Base-by-base conservation (phyloP, 2,113 vertebrate genomes). In the zebrafish (Danio rerio) region DNA sequence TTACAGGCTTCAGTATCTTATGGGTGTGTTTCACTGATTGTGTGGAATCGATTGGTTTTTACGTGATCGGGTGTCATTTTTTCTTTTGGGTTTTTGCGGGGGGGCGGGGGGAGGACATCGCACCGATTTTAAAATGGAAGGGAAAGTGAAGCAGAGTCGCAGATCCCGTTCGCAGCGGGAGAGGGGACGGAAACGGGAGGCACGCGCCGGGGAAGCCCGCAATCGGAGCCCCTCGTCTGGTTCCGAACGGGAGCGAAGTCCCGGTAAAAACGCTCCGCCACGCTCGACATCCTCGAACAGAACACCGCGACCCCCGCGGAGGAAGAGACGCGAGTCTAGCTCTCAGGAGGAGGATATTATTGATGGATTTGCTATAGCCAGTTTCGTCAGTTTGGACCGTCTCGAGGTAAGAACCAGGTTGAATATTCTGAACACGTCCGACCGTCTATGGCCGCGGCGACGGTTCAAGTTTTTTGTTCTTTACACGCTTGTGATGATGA, bases 271-370 rank as follows among this genome's bases (percentile, higher is more conserved):
- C 61, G 61, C 77, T 9, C 58, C 47, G 42, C 75, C 89, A 95
- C 94, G 89, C 95, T 62, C 79, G 88, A 89, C 90, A 58, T 90
- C 91, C 85, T 88, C 94, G 49, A 89, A 90, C 90, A 92, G 86
- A 84, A 61, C 86, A 68, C 84, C 84, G 68, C 94, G 94, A 84
- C 92, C 93, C 88, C 95, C 94, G 82, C 93, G 96, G 83, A 92
- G 96, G 88, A 96, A 96, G 87, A 94, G 97, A 91, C 93, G 96
- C 53, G 96, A 96, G 92, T 97, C 96, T 85, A 95, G 96, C 90
- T 97, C 96, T 58, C 97, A 97, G 90, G 96, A 98, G 88, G 97
- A 98, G 93, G 97, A 98, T 88, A 94, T 98, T 89, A 96, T 98
- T 91, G 97, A 98, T 94, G 96, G 96, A 87, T 98, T 98, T 92